phyloP scores from a whole-genome alignment of 2,888 invertebrate genomes.

The Cephus pygmeus region DNA sequence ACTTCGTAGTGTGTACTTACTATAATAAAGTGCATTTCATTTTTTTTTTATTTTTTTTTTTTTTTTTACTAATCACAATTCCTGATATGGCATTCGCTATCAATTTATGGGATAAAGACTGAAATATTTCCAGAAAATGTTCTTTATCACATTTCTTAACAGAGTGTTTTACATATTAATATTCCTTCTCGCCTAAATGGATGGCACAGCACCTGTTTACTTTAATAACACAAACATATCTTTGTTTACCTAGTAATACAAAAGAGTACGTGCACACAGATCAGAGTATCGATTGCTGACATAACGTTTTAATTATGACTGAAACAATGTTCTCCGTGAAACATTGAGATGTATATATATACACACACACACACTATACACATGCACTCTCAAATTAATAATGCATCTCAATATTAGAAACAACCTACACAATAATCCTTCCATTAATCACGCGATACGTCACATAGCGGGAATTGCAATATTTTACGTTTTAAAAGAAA shows the following conservation, averaged over 20 bases:
- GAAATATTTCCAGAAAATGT: neutral
- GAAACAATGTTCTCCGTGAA: neutral
- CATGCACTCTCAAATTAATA: neutral
- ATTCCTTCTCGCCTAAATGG: neutral
- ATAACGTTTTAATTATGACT: neutral
- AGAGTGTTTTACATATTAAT: neutral
- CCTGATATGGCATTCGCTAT: neutral
- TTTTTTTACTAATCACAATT: constrained; percentile 1
- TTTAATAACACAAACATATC: neutral
- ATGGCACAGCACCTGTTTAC: neutral
- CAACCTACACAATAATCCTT: neutral
- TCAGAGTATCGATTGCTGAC: neutral
- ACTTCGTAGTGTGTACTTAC: neutral
- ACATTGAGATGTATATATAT: too few relatives aligned
- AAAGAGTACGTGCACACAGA: neutral
- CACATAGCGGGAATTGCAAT: neutral
- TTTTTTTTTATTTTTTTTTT: constrained; percentile 8
- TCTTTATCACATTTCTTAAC: neutral
- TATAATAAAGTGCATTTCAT: constrained; percentile 17
- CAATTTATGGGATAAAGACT: neutral
- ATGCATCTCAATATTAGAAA: neutral
- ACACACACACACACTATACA: too few relatives aligned
- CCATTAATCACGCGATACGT: neutral
- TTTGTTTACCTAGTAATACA: neutral
- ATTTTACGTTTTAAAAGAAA: neutral